phyloP scores from a whole-genome alignment of 2,113 vertebrate species.

The Hypanus sabinus region DNA sequence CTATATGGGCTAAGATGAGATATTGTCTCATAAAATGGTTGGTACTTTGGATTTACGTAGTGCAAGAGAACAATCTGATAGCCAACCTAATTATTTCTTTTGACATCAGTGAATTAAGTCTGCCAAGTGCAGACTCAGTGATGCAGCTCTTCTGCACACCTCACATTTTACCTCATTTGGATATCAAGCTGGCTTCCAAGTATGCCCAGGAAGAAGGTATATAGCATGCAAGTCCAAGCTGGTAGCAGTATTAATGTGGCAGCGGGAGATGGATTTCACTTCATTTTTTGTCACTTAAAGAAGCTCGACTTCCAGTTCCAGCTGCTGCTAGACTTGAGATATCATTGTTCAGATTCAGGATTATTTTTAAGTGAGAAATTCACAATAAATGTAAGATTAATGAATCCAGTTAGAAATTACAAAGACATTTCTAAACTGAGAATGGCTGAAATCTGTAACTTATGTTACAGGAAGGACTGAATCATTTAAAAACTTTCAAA shows the following conservation, averaged over 20 bases:
- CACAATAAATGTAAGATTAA: not conserved
- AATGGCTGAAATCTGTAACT: too few relatives aligned
- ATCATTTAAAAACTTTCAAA: not conserved
- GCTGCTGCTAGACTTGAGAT: not conserved
- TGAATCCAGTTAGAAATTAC: too few relatives aligned
- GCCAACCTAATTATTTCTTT: not conserved
- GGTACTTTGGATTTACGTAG: not conserved
- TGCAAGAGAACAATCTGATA: not conserved
- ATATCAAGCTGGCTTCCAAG: not conserved
- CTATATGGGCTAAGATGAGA: not conserved
- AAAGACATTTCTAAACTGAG: too few relatives aligned
- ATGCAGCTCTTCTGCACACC: not conserved
- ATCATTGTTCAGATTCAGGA: not conserved
- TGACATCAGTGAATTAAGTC: not conserved
- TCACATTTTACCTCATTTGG: not conserved
- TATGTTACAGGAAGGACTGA: not conserved
- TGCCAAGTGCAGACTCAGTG: not conserved
- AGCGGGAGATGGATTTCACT: not conserved
- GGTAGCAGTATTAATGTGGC: not conserved
- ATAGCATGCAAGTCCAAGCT: not conserved
- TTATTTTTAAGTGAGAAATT: not conserved
- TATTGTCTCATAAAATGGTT: not conserved
- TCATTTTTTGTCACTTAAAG: not conserved
- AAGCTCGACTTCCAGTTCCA: not conserved
- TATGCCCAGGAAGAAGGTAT: not conserved